Evolutionary conservation across 2,888 invertebrate genomes (phyloP).

Genomic region (Spilosoma lubricipeda): DNA sequence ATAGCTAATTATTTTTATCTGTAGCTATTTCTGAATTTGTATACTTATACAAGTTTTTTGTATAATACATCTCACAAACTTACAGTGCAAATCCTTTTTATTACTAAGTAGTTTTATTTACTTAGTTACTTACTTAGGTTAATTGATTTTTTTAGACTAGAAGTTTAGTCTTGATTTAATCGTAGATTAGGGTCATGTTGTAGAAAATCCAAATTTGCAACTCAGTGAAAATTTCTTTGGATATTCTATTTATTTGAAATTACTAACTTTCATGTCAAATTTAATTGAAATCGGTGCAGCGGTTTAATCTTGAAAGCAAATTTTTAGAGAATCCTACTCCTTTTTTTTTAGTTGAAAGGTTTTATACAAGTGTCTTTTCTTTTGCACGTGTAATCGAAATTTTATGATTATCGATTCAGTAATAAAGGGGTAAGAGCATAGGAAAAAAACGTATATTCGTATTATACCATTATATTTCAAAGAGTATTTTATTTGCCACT

Average conservation of each 20-base stretch:
- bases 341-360: too few species aligned
- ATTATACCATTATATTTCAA: neutral
- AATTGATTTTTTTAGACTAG: neutral
- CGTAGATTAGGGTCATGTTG: too few species aligned
- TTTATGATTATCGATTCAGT: neutral
- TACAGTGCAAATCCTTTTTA: neutral
- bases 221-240: too few species aligned
- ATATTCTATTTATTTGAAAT: too few species aligned
- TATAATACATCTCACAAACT: neutral
- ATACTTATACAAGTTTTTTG: slow-evolving; percentile 13
- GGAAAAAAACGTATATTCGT: neutral
- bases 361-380: too few species aligned
- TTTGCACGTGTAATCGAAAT: neutral
- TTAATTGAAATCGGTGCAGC: too few species aligned
- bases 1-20: slow-evolving; percentile 53
- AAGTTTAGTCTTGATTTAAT: too few species aligned
- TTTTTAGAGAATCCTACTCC: too few species aligned
- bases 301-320: too few species aligned
- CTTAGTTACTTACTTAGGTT: neutral
- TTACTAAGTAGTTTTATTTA: neutral
- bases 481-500: neutral
- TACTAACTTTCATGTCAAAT: too few species aligned
- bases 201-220: too few species aligned
- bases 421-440: neutral
- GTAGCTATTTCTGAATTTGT: slow-evolving; percentile 7